Evolutionary conservation across 2,888 invertebrate species (phyloP).

Genomic region (Cephonodes hylas): DNA sequence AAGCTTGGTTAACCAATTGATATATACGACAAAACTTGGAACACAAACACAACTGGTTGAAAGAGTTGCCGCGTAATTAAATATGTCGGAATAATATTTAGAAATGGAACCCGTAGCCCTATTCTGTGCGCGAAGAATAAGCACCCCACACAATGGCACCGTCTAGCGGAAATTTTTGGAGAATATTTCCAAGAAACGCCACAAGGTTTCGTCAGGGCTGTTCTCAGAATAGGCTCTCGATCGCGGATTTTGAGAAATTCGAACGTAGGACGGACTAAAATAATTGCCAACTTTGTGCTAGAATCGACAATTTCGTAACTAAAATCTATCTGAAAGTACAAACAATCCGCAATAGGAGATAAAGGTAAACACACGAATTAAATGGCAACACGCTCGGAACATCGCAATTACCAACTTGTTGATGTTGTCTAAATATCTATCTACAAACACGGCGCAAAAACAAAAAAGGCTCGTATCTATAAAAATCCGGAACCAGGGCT

Average conservation of each 20-base stretch:
- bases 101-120: conserved; percentile 26
- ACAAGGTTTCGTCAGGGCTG: neutral
- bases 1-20: no score
- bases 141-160: neutral
- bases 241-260: neutral
- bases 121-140: conserved; percentile 6
- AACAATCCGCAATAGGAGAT: neutral
- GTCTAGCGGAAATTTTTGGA: conserved; percentile 19
- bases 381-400: neutral
- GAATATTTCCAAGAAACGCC: conserved; percentile 17
- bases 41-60: neutral
- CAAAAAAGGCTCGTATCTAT: conserved; percentile 8
- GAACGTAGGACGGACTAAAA: no score
- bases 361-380: neutral
- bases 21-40: neutral
- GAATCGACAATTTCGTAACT: no score
- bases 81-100: conserved; percentile 33
- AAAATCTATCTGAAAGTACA: no score
- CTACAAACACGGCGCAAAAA: neutral
- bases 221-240: neutral
- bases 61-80: conserved; percentile 23
- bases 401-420: neutral
- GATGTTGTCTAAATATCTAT: neutral
- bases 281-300: no score
- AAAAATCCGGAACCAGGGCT: conserved; percentile 36